These are phyloP conservation scores for Vidua macroura DNA, from an alignment of 2,113 vertebrate genomes.

Conservation along the genomic window DNA sequence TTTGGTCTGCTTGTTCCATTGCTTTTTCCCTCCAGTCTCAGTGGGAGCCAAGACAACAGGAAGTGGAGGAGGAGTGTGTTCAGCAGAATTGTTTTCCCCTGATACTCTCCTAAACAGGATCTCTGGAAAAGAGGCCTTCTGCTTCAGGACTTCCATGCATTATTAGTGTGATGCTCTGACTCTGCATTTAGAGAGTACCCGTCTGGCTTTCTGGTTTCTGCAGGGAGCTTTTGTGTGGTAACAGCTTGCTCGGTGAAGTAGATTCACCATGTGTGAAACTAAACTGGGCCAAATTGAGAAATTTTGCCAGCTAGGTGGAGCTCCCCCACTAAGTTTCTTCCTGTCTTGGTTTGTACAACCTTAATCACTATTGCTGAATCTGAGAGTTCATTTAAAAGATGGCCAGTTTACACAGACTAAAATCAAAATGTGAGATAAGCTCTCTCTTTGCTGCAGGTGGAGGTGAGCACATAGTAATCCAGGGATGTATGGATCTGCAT, in stretches of 20 bases:
- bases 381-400: background rate
- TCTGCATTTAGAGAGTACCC: background rate
- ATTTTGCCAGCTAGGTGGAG: slow-evolving; percentile 61
- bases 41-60: background rate
- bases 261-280: background rate
- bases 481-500: accelerated
- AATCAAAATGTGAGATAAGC: background rate
- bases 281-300: slow-evolving; percentile 55
- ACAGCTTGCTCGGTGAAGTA: background rate
- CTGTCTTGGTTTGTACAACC: background rate
- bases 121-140: background rate
- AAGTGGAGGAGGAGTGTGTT: background rate
- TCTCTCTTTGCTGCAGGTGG: background rate
- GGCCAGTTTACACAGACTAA: background rate
- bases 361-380: background rate
- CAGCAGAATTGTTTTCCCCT: background rate
- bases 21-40: background rate
- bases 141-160: background rate
- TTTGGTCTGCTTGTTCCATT: background rate
- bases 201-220: background rate
- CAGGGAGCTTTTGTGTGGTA: background rate
- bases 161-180: background rate
- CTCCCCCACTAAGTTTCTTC: slow-evolving; percentile 48
- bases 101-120: background rate
- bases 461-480: background rate